Conservation (phyloP, 2,888 invertebrate species). For the Stegana nigrithorax region DNA sequence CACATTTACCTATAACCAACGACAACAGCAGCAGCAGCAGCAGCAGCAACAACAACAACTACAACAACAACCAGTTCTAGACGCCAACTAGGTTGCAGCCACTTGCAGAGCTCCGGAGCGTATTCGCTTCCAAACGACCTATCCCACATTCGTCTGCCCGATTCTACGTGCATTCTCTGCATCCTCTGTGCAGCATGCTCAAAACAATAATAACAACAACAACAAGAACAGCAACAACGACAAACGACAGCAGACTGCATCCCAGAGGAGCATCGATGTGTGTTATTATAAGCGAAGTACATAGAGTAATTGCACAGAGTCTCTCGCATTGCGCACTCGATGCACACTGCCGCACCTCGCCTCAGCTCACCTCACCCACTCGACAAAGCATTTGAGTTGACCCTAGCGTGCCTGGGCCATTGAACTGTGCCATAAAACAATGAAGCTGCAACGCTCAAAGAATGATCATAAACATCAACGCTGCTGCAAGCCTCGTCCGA, state of each 20-base stretch:
- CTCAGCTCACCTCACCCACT: neutral
- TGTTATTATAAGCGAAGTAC: slow-evolving; percentile 57
- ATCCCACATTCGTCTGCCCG: neutral
- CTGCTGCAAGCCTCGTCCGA: neutral
- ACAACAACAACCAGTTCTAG: slow-evolving; percentile 17
- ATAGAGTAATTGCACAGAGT: slow-evolving; percentile 53
- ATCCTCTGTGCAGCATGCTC: neutral
- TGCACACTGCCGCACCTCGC: slow-evolving; percentile 33
- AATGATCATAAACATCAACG: neutral
- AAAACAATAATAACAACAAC: slow-evolving; percentile 26
- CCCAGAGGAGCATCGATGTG: slow-evolving; percentile 28
- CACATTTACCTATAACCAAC: too few species aligned
- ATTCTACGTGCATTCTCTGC: neutral
- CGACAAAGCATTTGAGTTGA: slow-evolving; percentile 1
- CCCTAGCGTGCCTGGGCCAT: slow-evolving; percentile 2
- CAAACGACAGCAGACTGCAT: slow-evolving; percentile 41
- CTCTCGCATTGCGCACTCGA: neutral
- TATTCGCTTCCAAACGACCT: neutral
- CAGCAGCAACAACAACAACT: neutral
- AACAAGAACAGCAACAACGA: slow-evolving; percentile 31
- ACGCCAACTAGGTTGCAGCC: neutral
- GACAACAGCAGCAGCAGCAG: neutral
- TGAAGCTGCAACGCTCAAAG: neutral
- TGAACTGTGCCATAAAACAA: slow-evolving; percentile 16
- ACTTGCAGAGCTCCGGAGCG: neutral